Base-by-base conservation (phyloP, 2,797 vertebrate genomes). In the Falco naumanni region DNA sequence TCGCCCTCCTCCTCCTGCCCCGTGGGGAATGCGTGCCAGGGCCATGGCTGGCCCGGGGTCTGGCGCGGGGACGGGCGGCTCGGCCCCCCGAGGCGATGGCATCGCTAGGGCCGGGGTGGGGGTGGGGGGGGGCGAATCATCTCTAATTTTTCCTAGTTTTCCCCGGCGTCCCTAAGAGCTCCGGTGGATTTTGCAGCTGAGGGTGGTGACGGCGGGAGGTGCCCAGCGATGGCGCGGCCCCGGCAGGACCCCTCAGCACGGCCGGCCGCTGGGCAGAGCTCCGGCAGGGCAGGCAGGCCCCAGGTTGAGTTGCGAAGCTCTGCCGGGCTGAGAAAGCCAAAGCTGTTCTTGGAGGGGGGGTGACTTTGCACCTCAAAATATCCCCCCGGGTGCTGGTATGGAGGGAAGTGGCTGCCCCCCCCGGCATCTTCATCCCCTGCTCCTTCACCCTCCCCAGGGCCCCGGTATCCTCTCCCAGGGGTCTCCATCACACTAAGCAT, bases 1-100 rank as follows among this genome's bases (percentile, higher is more conserved):
- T 84, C 4, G 76, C 87, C 61, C 80, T 68, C 84, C 43, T 93
- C 92, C 74, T 93, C 89, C 92, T 89, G 91, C 92, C 94, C 90
- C 8, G 1, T 47, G 90, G 94, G 96, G 68, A 64, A 75, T 4
- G 18, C 2, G 47, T 47, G 80, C 88, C 18, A 10, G 59, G 75
- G 75, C 84, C 11, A 0, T 0, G n/a, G 69, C 51, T 1, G 16
- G 80, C 71, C 71, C 0, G 25, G 89, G 92, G 41, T 87, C 88
- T 17, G 51, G 64, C 2, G 3, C 0, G 61, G 94, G 87, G 45
- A 71, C 2, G 77, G 93, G 77, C 25, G 56, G 80, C 84, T 83
- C 11, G 0, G 43, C 51, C 89, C 79, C 79, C 60, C 2, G 1
- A 75, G 94, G 65, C 2, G 1, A 84, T 75, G 89, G 70, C 82